Evolutionary conservation across 2,888 invertebrate species (phyloP), one percentile per base, ranked within the genome.

Genomic region (Encarsia formosa): DNA sequence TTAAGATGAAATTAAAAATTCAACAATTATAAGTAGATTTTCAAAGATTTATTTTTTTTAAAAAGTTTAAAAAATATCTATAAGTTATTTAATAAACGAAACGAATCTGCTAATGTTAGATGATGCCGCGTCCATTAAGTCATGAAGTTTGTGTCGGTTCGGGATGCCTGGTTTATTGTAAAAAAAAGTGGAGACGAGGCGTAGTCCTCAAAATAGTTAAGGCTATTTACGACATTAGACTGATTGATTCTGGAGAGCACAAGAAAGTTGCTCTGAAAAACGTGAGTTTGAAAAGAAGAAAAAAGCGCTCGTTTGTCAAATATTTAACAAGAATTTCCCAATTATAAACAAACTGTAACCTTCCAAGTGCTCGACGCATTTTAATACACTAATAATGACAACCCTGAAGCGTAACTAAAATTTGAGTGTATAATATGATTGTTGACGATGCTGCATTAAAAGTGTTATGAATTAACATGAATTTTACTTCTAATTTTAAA

Each of bases 191-290:
- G 72, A 66, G 59, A 51, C 67, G 72, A 60, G 69, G 68, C 42
- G 70, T 70, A 59, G 65, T 72, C 51, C 52, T 63, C 61, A 66
- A 64, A 54, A 64, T 61, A 61, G 62, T 63, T 58, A 60, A 59
- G 48, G 59, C 63, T 32, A 52, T 61, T 41, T 64, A 65, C 61
- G 59, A 63, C 49, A 63, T 71, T 63, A 68, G 67, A 58, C 61
- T 71, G 57, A 70, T 72, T 65, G 72, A 72, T 65, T 70, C 71
- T 48, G 72, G 72, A 63, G 69, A 63, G 26, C 62, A 61, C 57
- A 62, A 65, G 60, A 63, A 61, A 49, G 61, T 69, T 56, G 58
- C 62, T 51, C 59, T 66, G 61, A 61, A 71, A 50, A 61, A 64
- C 51, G 72, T 71, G 71, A 72, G 72, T 72, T 66, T 63, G 15